Percentiles rank a stretch among this genome's conserved stretches.
phyloP scores from a whole-genome alignment of 2,113 vertebrate species.

The Butastur rufipennis region DNA sequence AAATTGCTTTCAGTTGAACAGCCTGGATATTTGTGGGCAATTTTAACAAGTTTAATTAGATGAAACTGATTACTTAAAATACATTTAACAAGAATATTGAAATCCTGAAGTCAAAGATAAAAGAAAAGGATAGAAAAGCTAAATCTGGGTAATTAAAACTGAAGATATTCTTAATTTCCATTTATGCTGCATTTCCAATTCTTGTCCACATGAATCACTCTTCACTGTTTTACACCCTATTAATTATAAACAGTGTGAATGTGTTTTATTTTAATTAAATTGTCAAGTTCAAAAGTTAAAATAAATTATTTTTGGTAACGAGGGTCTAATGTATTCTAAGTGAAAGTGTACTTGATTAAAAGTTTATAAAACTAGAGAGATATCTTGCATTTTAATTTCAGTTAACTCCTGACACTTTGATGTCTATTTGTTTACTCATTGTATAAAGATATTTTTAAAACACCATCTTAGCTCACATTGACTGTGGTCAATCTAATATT shows the following conservation, averaged over 20 bases:
- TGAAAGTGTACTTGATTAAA: neutral
- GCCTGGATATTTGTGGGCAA: neutral
- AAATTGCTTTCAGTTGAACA: neutral
- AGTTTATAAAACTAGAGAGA: neutral
- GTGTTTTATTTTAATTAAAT: slow-evolving; percentile 30
- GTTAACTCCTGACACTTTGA: neutral
- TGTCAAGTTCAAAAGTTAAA: neutral
- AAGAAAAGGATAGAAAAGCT: neutral
- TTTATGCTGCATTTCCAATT: neutral
- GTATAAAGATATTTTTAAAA: neutral
- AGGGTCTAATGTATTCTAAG: neutral
- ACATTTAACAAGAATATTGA: neutral
- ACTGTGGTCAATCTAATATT: neutral
- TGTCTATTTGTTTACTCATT: neutral
- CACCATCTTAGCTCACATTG: neutral
- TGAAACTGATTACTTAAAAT: neutral
- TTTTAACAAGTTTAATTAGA: neutral
- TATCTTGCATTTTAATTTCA: neutral
- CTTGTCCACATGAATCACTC: neutral
- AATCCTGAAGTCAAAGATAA: neutral
- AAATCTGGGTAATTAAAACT: neutral
- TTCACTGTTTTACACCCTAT: neutral
- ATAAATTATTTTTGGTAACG: neutral
- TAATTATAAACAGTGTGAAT: slow-evolving; percentile 12
- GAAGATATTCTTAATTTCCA: neutral